These are phyloP conservation scores for Scaeva pyrastri DNA, from an alignment of 2,888 invertebrate species.

Conservation along the genomic window DNA sequence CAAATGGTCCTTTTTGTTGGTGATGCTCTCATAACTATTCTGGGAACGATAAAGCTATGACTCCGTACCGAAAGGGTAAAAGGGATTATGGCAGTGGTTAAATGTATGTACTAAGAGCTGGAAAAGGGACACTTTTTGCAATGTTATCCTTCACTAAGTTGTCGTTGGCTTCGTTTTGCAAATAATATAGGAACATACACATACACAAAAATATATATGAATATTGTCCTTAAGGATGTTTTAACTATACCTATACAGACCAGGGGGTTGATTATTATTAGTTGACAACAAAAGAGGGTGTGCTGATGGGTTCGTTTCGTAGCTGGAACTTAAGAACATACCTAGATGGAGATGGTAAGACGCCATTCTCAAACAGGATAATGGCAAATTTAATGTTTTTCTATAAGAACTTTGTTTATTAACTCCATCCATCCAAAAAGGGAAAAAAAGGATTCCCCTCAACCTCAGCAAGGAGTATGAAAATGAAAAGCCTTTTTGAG, in stretches of 20 bases:
- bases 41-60: conserved; percentile 31
- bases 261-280: conserved; percentile 15
- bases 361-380: conserved; percentile 45
- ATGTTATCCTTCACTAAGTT: conserved; percentile 61
- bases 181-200: background rate
- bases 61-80: conserved; percentile 54
- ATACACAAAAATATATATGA: background rate
- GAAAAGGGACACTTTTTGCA: conserved; percentile 66
- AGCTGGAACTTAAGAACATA: background rate
- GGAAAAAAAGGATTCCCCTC: conserved; percentile 1
- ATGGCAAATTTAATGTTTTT: conserved; percentile 74
- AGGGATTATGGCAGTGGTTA: conserved; percentile 67
- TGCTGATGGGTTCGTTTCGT: background rate
- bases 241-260: background rate
- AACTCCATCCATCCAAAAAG: conserved; percentile 49
- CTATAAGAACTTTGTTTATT: conserved; percentile 73
- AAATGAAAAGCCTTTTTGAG: conserved; percentile 18
- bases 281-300: conserved; percentile 24
- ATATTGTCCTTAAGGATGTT: conserved; percentile 37
- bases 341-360: conserved; percentile 7
- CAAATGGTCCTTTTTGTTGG: conserved; percentile 15
- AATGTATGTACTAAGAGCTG: conserved; percentile 51
- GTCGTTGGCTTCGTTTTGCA: conserved; percentile 13
- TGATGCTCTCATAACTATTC: conserved; percentile 29
- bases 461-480: background rate